Percentiles rank a stretch among this genome's conserved stretches.
phyloP scores from a whole-genome alignment of 2,113 vertebrate genomes.

The Muntiacus reevesi region DNA sequence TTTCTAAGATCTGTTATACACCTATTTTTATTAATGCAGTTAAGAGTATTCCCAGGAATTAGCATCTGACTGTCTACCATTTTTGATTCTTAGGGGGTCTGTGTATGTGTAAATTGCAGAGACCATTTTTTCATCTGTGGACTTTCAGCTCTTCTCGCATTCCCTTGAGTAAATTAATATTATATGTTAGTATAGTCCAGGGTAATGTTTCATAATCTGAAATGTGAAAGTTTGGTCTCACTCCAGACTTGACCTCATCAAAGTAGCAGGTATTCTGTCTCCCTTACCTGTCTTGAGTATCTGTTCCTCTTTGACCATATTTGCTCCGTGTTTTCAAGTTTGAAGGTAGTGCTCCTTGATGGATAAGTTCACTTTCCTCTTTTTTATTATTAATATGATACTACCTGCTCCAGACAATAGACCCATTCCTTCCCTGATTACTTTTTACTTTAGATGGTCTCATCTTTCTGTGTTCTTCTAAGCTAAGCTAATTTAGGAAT shows the following conservation, averaged over 20 bases:
- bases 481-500: not conserved
- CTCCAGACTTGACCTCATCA: conserved; percentile 8
- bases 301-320: conserved; percentile 16
- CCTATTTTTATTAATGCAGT: conserved; percentile 3
- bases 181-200: not conserved
- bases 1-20: not conserved
- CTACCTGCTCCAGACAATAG: not conserved
- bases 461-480: not conserved
- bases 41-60: not conserved
- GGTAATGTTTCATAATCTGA: not conserved
- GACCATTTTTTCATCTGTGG: not conserved
- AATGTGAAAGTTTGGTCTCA: not conserved
- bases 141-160: not conserved
- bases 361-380: not conserved
- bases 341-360: conserved; percentile 41
- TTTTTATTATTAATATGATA: not conserved
- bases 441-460: not conserved
- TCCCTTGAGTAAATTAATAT: not conserved
- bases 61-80: not conserved
- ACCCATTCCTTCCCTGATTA: not conserved
- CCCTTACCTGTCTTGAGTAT: not conserved
- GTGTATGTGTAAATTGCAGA: not conserved
- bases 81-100: not conserved
- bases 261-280: conserved; percentile 10
- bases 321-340: conserved; percentile 48